Evolutionary conservation across 2,888 invertebrate species (phyloP).

Genomic region (Sclerodermus sp.): DNA sequence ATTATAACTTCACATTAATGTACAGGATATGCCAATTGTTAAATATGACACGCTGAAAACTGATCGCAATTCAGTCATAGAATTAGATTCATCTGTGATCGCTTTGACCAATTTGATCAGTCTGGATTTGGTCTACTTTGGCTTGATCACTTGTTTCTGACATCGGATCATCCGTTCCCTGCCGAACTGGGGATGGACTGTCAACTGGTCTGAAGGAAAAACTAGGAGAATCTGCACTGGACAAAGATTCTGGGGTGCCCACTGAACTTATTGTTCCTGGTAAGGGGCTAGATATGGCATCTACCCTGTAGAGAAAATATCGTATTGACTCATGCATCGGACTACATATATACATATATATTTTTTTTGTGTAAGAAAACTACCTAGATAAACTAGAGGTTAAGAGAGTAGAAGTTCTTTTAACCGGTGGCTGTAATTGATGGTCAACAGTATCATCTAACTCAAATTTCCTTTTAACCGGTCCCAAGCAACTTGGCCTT

Average conservation of each 20-base stretch:
- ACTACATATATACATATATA: neutral
- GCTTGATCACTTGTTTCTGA: slow-evolving; percentile 41
- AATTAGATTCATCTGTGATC: slow-evolving; percentile 45
- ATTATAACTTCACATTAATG: slow-evolving; percentile 5
- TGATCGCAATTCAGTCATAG: slow-evolving; percentile 3
- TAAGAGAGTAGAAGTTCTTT: slow-evolving; percentile 52
- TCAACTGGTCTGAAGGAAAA: slow-evolving; percentile 63
- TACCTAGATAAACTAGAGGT: slow-evolving; percentile 53
- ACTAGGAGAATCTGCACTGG: slow-evolving; percentile 65
- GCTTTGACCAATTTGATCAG: slow-evolving; percentile 37
- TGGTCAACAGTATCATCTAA: slow-evolving; percentile 61
- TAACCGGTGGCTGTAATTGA: slow-evolving; percentile 51
- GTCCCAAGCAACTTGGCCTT: slow-evolving; percentile 62
- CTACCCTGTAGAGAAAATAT: slow-evolving; percentile 37
- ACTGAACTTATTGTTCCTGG: slow-evolving; percentile 63
- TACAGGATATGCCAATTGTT: slow-evolving; percentile 5
- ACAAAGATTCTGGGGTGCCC: slow-evolving; percentile 66
- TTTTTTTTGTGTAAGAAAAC: neutral
- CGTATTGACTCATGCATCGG: neutral
- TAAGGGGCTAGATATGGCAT: slow-evolving; percentile 57
- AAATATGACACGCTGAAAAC: slow-evolving; percentile 8
- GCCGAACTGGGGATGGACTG: slow-evolving; percentile 61
- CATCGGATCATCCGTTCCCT: slow-evolving; percentile 52
- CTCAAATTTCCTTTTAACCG: slow-evolving; percentile 68
- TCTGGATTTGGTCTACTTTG: slow-evolving; percentile 34